A percentile compares a stretch with the other conserved stretches of the same genome.
phyloP scores from a whole-genome alignment of 1,140 invertebrate genomes.

The Drosophila lowei region DNA sequence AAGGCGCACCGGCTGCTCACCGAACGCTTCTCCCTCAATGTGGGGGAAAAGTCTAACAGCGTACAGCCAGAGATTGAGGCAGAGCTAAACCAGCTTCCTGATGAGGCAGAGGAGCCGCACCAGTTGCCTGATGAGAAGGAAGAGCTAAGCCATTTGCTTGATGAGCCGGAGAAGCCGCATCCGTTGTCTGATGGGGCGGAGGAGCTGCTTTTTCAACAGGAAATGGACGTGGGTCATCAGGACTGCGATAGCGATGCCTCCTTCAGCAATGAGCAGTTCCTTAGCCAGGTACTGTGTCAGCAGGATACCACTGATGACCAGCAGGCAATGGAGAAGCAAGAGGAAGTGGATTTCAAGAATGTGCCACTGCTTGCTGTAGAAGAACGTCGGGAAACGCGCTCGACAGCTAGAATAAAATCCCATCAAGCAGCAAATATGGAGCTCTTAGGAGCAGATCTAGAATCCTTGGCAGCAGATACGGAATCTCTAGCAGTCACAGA shows the following conservation, averaged over 20 bases:
- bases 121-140: constrained; percentile 2
- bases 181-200: constrained; percentile 1
- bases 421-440: background rate
- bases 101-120: too few relatives aligned
- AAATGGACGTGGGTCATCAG: constrained; percentile 15
- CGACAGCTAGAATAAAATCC: constrained; percentile 55
- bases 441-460: too few relatives aligned
- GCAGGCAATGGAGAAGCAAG: background rate
- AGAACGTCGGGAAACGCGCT: constrained; percentile 58
- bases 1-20: constrained; percentile 72
- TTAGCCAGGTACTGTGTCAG: constrained; percentile 46
- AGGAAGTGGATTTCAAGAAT: background rate
- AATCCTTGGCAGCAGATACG: too few relatives aligned
- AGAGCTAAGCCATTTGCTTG: background rate
- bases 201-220: constrained; percentile 3
- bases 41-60: constrained; percentile 6
- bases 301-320: constrained; percentile 9
- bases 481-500: too few relatives aligned
- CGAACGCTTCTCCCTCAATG: constrained; percentile 61
- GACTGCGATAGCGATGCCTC: constrained; percentile 29
- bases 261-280: constrained; percentile 68
- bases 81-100: background rate
- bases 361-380: background rate
- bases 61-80: constrained; percentile 17
- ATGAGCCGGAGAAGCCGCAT: background rate